Percentiles rank a stretch among this genome's conserved stretches.
Evolutionary conservation across 2,797 vertebrate genomes (phyloP).

Genomic region (Eulemur mongoz): DNA sequence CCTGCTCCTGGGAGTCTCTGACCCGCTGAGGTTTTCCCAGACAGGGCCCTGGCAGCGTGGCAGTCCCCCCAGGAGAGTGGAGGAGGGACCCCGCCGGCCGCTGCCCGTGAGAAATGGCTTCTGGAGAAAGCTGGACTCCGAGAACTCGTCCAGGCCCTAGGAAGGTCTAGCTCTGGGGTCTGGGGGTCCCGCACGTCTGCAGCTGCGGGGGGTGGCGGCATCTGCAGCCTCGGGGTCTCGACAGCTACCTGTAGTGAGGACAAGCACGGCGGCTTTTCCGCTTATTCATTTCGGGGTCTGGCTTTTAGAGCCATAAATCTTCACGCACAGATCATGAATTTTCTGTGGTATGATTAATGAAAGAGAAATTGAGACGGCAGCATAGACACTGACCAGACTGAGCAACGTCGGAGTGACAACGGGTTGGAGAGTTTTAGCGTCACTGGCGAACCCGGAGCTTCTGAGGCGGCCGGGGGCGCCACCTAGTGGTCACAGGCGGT

Average conservation of each 20-base stretch:
- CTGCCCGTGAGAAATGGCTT: neutral
- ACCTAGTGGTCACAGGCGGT: conserved; percentile 66
- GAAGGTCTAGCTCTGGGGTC: neutral
- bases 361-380: conserved; percentile 65
- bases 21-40: neutral
- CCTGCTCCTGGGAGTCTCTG: neutral
- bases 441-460: neutral
- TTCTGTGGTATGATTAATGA: conserved; percentile 65
- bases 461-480: conserved; percentile 60
- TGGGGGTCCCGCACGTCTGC: neutral
- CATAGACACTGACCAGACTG: conserved; percentile 37
- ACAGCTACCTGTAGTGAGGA: too few species aligned
- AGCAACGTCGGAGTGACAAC: conserved; percentile 9
- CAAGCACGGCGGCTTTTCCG: neutral
- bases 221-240: neutral
- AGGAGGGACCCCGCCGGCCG: neutral
- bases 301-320: conserved; percentile 55
- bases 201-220: neutral
- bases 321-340: conserved; percentile 38
- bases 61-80: too few species aligned
- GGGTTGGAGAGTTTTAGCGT: neutral
- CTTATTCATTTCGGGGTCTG: neutral
- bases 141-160: neutral
- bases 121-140: neutral
- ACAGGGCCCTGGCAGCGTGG: neutral